These are phyloP conservation scores for Baronia brevicornis DNA, from an alignment of 2,888 invertebrate species.

Conservation along the genomic window DNA sequence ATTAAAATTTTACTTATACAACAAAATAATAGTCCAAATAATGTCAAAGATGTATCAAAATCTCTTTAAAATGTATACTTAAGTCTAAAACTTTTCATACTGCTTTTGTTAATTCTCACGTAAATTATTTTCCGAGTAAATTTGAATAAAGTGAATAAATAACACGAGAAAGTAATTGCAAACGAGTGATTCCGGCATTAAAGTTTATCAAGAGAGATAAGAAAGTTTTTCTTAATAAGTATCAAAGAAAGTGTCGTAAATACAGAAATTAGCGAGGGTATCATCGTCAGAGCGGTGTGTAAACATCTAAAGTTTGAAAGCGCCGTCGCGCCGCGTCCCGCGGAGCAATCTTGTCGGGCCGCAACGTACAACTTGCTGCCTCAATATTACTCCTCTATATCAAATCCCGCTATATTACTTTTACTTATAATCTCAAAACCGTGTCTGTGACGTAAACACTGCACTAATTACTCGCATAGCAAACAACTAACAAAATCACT, in stretches of 20 bases:
- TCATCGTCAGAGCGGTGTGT: constrained; percentile 49
- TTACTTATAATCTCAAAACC: constrained; percentile 21
- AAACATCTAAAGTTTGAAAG: constrained; percentile 61
- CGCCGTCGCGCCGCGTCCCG: constrained; percentile 34
- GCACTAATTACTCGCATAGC: constrained; percentile 7
- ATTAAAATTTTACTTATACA: no score
- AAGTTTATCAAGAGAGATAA: constrained; percentile 44
- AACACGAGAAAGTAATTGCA: constrained; percentile 15
- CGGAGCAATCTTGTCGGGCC: constrained; percentile 24
- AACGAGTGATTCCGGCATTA: constrained; percentile 36
- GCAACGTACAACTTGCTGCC: constrained; percentile 26
- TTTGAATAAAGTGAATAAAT: constrained; percentile 5
- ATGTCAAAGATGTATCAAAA: no score
- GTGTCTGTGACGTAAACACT: constrained; percentile 12
- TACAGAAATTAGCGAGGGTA: constrained; percentile 61
- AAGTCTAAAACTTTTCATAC: no score
- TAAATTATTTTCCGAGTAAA: constrained; percentile 4
- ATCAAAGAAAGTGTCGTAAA: constrained; percentile 58
- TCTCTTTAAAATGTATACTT: not conserved
- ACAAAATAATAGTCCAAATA: no score
- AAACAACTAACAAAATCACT: constrained; percentile 5
- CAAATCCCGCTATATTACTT: constrained; percentile 30
- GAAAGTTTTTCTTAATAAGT: constrained; percentile 57
- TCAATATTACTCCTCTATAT: constrained; percentile 28
- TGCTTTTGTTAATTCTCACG: not conserved